Evolutionary conservation across 2,113 vertebrate genomes (phyloP).

Genomic region (Cochlearius cochlearius): DNA sequence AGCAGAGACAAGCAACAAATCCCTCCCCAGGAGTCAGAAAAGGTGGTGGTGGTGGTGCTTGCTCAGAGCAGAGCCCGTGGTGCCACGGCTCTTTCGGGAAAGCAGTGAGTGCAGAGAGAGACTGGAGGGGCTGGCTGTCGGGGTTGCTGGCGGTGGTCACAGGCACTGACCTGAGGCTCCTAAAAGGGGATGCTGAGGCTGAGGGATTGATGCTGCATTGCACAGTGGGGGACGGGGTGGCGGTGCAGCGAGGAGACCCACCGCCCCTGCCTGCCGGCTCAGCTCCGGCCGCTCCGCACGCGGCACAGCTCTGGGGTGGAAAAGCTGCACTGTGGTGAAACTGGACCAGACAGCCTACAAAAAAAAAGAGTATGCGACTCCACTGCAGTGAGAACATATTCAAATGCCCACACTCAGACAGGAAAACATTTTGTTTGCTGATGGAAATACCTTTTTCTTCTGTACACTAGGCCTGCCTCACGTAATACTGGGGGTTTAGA

Average conservation of each 20-base stretch:
- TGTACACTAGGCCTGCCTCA: fast-evolving
- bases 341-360: not conserved
- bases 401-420: not conserved
- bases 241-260: not conserved
- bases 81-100: not conserved
- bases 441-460: not conserved
- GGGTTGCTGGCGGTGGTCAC: not conserved
- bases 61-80: not conserved
- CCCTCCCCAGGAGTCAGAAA: not conserved
- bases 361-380: not conserved
- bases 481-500: not conserved
- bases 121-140: not conserved
- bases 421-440: not conserved
- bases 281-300: not conserved
- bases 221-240: not conserved
- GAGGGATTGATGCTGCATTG: too few relatives aligned
- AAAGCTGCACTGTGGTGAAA: not conserved
- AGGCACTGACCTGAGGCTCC: not conserved
- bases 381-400: not conserved
- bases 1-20: not conserved
- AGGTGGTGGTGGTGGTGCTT: not conserved
- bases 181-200: not conserved
- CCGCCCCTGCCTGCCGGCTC: not conserved
- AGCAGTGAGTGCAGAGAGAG: not conserved
- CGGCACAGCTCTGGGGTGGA: not conserved